These are phyloP conservation scores for Parazoanthus atlanticus DNA, from an alignment of 92 coral and sea anemone species.

Conservation along the genomic window DNA sequence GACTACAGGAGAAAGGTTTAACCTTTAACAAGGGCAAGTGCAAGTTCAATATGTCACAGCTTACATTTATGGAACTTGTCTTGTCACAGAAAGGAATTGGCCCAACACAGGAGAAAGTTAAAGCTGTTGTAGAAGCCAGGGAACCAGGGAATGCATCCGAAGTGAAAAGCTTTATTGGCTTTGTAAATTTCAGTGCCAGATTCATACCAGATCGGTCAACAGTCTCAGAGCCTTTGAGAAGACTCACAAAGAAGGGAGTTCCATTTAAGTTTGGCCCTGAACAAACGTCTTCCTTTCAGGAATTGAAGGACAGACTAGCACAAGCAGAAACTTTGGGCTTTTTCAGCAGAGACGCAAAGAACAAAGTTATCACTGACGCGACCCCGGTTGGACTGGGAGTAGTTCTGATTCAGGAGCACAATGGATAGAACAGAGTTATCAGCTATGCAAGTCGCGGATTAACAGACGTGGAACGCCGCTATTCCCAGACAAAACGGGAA, in stretches of 20 bases:
- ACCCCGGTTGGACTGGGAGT: conserved; percentile 36
- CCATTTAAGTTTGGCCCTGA: conserved; percentile 31
- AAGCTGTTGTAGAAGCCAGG: neutral
- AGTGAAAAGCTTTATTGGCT: conserved; percentile 32
- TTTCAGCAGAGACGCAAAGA: no score
- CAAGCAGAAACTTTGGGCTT: conserved; percentile 21
- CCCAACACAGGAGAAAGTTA: neutral
- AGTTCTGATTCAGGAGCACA: conserved; percentile 1
- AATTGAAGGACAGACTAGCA: conserved; percentile 24
- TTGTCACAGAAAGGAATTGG: neutral
- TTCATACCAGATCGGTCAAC: conserved; percentile 29
- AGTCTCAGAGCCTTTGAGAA: conserved; percentile 50
- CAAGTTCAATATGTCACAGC: neutral
- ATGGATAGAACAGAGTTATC: conserved; percentile 9
- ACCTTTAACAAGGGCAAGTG: conserved; percentile 3
- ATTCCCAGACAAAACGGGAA: neutral
- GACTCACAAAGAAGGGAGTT: conserved; percentile 31
- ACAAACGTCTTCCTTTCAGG: neutral
- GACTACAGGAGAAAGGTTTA: neutral
- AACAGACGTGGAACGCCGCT: conserved; percentile 36
- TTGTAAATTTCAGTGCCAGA: conserved; percentile 33
- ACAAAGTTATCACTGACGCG: no score
- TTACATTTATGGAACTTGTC: neutral
- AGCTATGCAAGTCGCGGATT: conserved; percentile 38
- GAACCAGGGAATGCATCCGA: conserved; percentile 24